Base-by-base conservation (phyloP, 1,140 invertebrate genomes). In the Megathymus violae region DNA sequence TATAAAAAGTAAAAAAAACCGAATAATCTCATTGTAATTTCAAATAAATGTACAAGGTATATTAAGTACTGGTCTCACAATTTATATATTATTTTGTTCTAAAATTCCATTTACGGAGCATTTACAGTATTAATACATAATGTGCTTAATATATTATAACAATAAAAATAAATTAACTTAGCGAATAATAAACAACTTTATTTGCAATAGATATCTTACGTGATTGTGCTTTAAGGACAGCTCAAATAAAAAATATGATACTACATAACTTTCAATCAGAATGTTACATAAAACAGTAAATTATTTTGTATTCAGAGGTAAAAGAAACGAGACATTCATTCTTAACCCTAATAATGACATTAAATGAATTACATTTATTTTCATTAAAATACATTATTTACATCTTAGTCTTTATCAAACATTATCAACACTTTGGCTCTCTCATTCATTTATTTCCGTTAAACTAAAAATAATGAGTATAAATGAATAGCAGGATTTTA, bases 11-110 rank as follows among this genome's bases (percentile, higher is more conserved):
- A 85, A 75, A 85, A 84, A 87, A 87, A 76, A 75, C 74, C 67
- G 54, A 80, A 78, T 88, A 89, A 88, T 88, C 85, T 88, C 85
- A 88, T 77, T 75, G 84, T 88, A 90, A 90, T 90, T 90, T 90
- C 88, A 86, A 78, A 79, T 38, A 78, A 73, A 71, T 47, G 70
- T 69, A 71, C 67, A 76, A 74, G 79, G 62, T 72, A 71, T 58
- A 51, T 80, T 73, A 74, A 67, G 69, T 75, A 63, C 61, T 68
- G 64, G 61, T 71, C 65, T 82, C 48, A 61, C 44, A 56, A 13
- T 25, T 38, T 40, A 61, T 62, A 66, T 66, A 67, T 58, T 58
- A 67, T 52, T 50, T 67, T 62, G 43, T 67, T 67, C 64, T 40
- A 41, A 43, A 46, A 15, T 11, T 43, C 31, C 16, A 48, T 41